A percentile compares a stretch with the other conserved stretches of the same genome.
Evolutionary conservation across 1,140 invertebrate species (phyloP).

Genomic region (Leptinotarsa undecemlineata): DNA sequence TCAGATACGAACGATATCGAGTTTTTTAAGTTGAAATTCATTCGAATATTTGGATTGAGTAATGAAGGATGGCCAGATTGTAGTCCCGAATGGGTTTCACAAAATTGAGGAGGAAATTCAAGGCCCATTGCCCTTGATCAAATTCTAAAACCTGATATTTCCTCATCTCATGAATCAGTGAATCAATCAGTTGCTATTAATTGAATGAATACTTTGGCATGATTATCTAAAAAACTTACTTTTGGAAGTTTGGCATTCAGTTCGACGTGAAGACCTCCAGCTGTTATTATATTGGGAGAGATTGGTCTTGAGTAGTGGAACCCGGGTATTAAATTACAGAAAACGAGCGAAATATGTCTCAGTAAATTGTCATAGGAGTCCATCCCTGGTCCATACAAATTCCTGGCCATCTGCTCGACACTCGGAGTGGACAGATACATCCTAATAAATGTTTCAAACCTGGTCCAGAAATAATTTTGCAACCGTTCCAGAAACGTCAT

Average conservation of each 20-base stretch:
- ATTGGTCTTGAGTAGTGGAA: constrained; percentile 30
- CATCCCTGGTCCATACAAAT: constrained; percentile 33
- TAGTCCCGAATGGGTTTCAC: too few species aligned
- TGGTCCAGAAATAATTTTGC: constrained; percentile 45
- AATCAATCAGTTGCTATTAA: too few species aligned
- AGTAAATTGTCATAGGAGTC: constrained; percentile 32
- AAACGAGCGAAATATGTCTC: constrained; percentile 32
- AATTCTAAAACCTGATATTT: too few species aligned
- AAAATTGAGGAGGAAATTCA: too few species aligned
- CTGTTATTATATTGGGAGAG: constrained; percentile 60
- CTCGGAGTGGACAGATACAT: neutral
- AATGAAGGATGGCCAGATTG: too few species aligned
- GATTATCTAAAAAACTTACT: constrained; percentile 32
- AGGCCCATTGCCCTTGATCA: too few species aligned
- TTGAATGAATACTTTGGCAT: too few species aligned
- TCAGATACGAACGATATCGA: too few species aligned
- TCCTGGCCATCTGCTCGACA: constrained; percentile 23
- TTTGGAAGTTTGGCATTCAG: constrained; percentile 45
- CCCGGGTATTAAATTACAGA: constrained; percentile 11
- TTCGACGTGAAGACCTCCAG: constrained; percentile 63
- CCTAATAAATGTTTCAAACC: constrained; percentile 22
- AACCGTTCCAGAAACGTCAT: constrained; percentile 57
- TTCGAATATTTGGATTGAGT: too few species aligned
- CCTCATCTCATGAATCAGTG: too few species aligned
- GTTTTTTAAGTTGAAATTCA: too few species aligned